Evolutionary conservation across 2,888 invertebrate genomes (phyloP).

Genomic region (Drosophila gaucha): DNA sequence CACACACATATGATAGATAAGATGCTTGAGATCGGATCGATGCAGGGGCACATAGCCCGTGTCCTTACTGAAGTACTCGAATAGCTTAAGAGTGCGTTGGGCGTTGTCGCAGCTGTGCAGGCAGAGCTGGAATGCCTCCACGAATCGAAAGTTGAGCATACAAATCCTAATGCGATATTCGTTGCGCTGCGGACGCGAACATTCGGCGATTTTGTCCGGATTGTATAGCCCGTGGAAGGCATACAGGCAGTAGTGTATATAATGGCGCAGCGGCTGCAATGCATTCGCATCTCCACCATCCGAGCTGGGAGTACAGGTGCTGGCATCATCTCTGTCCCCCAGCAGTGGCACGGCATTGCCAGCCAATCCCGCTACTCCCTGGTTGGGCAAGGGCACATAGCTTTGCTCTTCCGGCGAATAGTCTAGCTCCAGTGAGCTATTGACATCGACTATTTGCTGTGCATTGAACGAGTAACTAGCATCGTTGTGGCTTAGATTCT

Average conservation of each 20-base stretch:
- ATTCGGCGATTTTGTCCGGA: conserved; percentile 82
- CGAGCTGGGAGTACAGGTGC: conserved; percentile 61
- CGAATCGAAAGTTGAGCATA: conserved; percentile 84
- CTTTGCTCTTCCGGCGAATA: conserved; percentile 83
- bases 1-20: conserved; percentile 83
- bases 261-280: conserved; percentile 78
- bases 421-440: conserved; percentile 79
- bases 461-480: conserved; percentile 73
- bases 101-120: conserved; percentile 79
- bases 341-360: conserved; percentile 29
- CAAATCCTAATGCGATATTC: conserved; percentile 84
- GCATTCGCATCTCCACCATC: conserved; percentile 41
- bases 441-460: conserved; percentile 45
- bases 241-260: conserved; percentile 85
- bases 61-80: conserved; percentile 85
- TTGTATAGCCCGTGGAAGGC: conserved; percentile 85
- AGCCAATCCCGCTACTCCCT: conserved; percentile 24
- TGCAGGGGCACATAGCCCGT: conserved; percentile 84
- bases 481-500: conserved; percentile 83
- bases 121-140: conserved; percentile 84
- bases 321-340: conserved; percentile 51
- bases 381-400: conserved; percentile 77
- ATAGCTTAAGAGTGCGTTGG: conserved; percentile 82
- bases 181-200: conserved; percentile 75
- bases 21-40: conserved; percentile 83